Conservation (phyloP, 2,797 vertebrate species). For the Acanthornis magna region DNA sequence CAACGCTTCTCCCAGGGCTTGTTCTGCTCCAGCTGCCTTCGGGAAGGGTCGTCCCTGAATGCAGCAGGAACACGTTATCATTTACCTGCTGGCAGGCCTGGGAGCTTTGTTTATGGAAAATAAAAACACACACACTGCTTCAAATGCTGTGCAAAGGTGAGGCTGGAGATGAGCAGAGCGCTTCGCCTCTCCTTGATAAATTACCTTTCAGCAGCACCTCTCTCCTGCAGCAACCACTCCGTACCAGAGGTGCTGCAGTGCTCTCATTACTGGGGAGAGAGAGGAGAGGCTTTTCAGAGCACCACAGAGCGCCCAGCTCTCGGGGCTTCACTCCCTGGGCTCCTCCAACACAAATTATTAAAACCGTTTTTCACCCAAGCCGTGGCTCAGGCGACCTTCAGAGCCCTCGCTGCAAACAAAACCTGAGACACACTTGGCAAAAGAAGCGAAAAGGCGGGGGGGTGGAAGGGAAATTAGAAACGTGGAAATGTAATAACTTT, state of each 20-base stretch:
- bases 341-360: conserved; percentile 66
- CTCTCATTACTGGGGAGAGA: neutral
- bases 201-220: neutral
- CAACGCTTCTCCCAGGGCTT: neutral
- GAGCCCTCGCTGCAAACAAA: conserved; percentile 43
- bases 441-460: neutral
- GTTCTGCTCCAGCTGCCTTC: neutral
- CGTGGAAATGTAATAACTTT: conserved; percentile 80
- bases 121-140: neutral
- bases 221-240: neutral
- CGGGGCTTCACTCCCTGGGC: conserved; percentile 8
- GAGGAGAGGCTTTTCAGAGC: neutral
- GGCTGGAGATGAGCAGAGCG: neutral
- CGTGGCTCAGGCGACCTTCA: conserved; percentile 25
- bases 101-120: neutral
- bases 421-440: conserved; percentile 27
- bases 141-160: neutral
- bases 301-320: neutral
- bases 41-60: neutral
- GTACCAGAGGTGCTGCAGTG: neutral
- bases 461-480: conserved; percentile 69
- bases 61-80: neutral
- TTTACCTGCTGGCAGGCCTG: neutral
- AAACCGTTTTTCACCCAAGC: conserved; percentile 69
- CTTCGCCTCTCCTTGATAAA: neutral